Percentiles rank a stretch among this genome's conserved stretches.
Conservation (phyloP, 1,140 invertebrate species). For the Latrodectus geometricus region DNA sequence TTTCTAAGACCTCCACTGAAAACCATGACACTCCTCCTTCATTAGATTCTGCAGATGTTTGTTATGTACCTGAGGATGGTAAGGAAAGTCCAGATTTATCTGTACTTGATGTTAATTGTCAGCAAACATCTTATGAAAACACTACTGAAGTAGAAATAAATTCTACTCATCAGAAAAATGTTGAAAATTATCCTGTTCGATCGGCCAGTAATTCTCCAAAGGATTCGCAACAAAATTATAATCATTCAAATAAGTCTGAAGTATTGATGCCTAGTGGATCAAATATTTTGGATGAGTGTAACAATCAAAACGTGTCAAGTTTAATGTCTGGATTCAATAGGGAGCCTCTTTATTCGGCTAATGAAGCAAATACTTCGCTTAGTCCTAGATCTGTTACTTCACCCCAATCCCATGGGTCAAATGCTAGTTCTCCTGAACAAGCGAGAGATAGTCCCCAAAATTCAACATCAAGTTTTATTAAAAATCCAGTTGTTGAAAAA, state of each 20-base stretch:
- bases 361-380: neutral
- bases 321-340: neutral
- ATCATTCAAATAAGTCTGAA: neutral
- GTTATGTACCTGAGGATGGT: neutral
- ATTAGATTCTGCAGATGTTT: neutral
- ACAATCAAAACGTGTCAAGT: neutral
- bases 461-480: neutral
- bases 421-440: neutral
- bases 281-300: slow-evolving; percentile 11
- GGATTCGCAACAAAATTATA: neutral
- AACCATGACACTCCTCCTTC: neutral
- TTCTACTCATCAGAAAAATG: neutral
- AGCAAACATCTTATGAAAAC: neutral
- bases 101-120: neutral
- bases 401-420: neutral
- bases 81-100: neutral
- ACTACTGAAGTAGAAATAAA: neutral
- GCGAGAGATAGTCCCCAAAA: neutral
- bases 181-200: neutral
- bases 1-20: neutral
- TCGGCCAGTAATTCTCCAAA: neutral
- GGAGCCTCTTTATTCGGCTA: neutral
- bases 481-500: neutral
- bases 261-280: neutral
- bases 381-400: neutral